Evolutionary conservation across 2,888 invertebrate genomes (phyloP), one percentile per base, ranked within the genome.

Genomic region (Pyrocoelia pectoralis): DNA sequence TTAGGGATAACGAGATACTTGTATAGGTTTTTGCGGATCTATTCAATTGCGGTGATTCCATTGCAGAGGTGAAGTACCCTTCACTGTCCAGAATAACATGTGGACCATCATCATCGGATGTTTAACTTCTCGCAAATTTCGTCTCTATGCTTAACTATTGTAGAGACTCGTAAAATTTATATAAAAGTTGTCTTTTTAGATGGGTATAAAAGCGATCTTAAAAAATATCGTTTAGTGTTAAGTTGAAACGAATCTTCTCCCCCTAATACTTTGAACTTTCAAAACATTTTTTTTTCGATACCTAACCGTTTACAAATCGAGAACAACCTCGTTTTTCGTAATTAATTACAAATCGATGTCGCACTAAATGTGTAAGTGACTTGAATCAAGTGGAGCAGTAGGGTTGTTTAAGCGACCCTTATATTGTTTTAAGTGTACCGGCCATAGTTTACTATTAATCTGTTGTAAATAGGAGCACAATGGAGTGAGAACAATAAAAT

Each of bases 1-100:
- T 56, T 69, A 60, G 68, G 69, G 68, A 75, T 78, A 78, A 77
- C 78, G 77, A 78, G 78, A 77, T 77, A 77, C 77, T 77, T 76
- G 76, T 77, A 76, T 77, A 76, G 76, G 73, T 73, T 77, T 76
- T 68, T 71, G 70, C 55, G 55, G 55, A 49, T 70, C 73, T 71
- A 74, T 75, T 73, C 72, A 73, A 61, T 65, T 67, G 67, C 67
- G 68, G 67, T 65, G 67, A 72, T 72, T 72, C 70, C 70, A 72
- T 68, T 73, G 71, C 70, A 70, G 68, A 69, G 50, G 72, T 68
- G 52, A 67, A 76, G 75, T 53, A 71, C 69, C 60, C 76, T 75
- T 66, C 70, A 74, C 67, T 70, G 73, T 73, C 73, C 74, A 73
- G 70, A 70, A 69, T 72, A 72, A 71, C 69, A 61, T 65, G 53